Base-by-base conservation (phyloP, 2,888 invertebrate genomes). In the Oscheius sp. region DNA sequence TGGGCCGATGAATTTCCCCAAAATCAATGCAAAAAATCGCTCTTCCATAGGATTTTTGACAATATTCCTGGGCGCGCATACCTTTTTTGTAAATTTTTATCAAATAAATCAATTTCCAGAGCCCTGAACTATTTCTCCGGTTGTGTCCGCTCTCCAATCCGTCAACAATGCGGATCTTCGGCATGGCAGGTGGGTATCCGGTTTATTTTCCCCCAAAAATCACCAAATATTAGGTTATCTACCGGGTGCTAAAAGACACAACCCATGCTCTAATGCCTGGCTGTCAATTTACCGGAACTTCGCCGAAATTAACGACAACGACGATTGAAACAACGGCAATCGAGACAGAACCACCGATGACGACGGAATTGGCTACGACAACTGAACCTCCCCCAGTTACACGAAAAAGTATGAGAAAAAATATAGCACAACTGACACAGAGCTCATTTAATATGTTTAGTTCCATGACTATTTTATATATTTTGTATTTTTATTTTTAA, bases 261-360 rank as follows among this genome's bases (percentile, higher is more conserved):
- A 88, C 88, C 21, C 79, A 83, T 56, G 88, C 87, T 6, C 69
- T 88, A 45, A 88, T 88, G 88, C 88, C 88, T 12, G 82, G 77
- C 1, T 88, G 88, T 64, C 78, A 79, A 52, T 88, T 88, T 69
- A 85, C 83, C 2, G 85, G 85, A 52, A 77, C 78, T 5, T 81
- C 80, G 0, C 76, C 77, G 1, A 52, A 55, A 27, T 56, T 71
- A 25, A 21, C 52, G 18, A 59, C 69, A 9, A 69, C 45, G 12
- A 55, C 58, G 13, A n/a, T 53, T n/a, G 61, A 45, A n/a, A 63
- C 61, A 16, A 21, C 52, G 1, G 16, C 18, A 9, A 16, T 27
- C 3, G 56, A 56, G 29, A 70, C 70, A 7, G 53, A 70, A 21
- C 27, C 13, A 29, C 35, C 29, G 7, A 12, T 25, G 25, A 72